A percentile compares a stretch with the other conserved stretches of the same genome.
These are phyloP conservation scores for Scarus forsteni DNA, from an alignment of 2,797 vertebrate species.

Conservation along the genomic window DNA sequence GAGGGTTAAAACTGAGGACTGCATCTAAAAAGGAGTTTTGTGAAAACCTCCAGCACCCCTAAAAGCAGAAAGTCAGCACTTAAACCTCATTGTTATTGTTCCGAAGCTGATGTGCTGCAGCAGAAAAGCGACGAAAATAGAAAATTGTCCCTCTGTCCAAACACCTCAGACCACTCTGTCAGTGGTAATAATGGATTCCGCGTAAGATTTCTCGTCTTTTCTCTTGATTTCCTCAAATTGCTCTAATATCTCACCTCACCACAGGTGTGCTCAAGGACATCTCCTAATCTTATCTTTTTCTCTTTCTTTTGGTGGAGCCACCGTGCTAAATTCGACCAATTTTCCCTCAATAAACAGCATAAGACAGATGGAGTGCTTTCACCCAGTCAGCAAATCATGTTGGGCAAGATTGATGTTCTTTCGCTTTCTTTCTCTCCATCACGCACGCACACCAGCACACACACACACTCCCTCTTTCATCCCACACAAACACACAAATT, in stretches of 20 bases:
- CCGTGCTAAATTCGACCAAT: slow-evolving; percentile 70
- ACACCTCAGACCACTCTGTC: background rate
- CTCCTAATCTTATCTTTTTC: slow-evolving; percentile 47
- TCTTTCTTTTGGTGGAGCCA: slow-evolving; percentile 57
- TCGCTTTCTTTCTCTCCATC: slow-evolving; percentile 40
- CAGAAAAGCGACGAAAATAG: slow-evolving; percentile 8
- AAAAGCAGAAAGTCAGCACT: slow-evolving; percentile 13
- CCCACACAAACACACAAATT: background rate
- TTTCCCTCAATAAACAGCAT: slow-evolving; percentile 75
- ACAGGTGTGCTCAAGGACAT: slow-evolving; percentile 57
- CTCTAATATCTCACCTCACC: slow-evolving; percentile 36
- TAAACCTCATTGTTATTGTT: slow-evolving; percentile 1
- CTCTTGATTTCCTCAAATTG: slow-evolving; percentile 27
- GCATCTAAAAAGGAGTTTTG: slow-evolving; percentile 10
- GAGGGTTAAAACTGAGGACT: slow-evolving; percentile 11
- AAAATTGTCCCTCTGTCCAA: background rate
- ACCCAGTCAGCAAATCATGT: slow-evolving; percentile 81
- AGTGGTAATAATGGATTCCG: slow-evolving; percentile 31
- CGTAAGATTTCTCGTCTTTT: slow-evolving; percentile 25
- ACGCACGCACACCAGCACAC: background rate
- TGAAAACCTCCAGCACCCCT: background rate
- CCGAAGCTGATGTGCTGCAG: background rate
- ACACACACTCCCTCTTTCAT: slow-evolving; percentile 19
- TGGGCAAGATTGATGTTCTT: slow-evolving; percentile 78
- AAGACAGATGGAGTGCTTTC: slow-evolving; percentile 81